These are phyloP conservation scores for Latrodectus hesperus DNA, from an alignment of 2,888 invertebrate genomes.

Conservation along the genomic window DNA sequence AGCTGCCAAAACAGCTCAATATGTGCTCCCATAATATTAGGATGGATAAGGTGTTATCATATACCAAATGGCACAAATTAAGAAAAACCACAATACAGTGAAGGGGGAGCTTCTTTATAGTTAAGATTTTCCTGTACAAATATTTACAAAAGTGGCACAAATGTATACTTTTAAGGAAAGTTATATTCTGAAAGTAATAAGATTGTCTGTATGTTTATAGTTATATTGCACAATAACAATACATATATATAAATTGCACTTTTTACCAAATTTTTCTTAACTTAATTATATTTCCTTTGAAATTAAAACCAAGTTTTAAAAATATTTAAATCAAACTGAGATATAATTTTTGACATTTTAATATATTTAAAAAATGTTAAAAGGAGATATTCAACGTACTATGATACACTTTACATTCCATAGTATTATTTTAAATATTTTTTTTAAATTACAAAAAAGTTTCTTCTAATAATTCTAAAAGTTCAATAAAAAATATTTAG, in stretches of 20 bases:
- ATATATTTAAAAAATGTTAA: not conserved
- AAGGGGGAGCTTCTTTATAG: conserved; percentile 27
- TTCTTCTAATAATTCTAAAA: not conserved
- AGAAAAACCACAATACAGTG: conserved; percentile 34
- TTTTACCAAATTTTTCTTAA: not conserved
- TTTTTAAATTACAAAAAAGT: not conserved
- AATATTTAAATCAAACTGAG: not conserved
- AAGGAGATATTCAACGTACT: not conserved
- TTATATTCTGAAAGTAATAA: conserved; percentile 7
- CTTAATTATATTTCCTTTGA: not conserved
- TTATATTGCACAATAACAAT: conserved; percentile 55
- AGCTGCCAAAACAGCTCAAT: conserved; percentile 40
- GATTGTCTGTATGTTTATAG: conserved; percentile 51
- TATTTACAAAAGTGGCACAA: conserved; percentile 63
- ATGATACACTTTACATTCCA: too few species aligned
- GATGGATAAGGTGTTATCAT: conserved; percentile 37
- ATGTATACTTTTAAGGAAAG: conserved; percentile 20
- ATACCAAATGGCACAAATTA: conserved; percentile 60
- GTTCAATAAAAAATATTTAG: too few species aligned
- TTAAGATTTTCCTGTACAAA: conserved; percentile 53
- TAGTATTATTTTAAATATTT: too few species aligned
- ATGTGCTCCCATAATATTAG: conserved; percentile 54
- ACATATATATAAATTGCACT: conserved; percentile 54
- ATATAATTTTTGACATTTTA: conserved; percentile 20
- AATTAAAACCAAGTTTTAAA: not conserved